A percentile compares a stretch with the other conserved stretches of the same genome.
These are phyloP conservation scores for Scolopax rusticola DNA, from an alignment of 2,797 vertebrate genomes.

Conservation along the genomic window DNA sequence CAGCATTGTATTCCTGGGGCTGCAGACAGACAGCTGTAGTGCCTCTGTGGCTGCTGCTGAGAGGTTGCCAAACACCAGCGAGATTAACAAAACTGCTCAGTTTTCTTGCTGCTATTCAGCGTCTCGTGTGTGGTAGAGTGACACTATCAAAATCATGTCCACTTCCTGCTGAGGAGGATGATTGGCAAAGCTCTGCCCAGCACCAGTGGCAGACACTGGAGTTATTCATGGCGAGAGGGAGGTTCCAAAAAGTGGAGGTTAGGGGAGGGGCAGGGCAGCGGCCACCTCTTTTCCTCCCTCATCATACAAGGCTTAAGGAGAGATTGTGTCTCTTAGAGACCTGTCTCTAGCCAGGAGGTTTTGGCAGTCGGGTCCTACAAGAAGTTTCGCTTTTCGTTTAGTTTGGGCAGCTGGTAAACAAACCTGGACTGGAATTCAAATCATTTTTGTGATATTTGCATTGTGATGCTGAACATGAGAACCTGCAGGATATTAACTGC, in stretches of 20 bases:
- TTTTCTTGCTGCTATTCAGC: constrained; percentile 71
- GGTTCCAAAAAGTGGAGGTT: constrained; percentile 49
- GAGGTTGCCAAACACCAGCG: constrained; percentile 64
- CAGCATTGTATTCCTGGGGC: constrained; percentile 60
- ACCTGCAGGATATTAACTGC: constrained; percentile 43
- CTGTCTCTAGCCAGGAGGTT: neutral
- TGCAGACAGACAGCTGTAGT: constrained; percentile 74
- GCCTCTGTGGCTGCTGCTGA: constrained; percentile 67
- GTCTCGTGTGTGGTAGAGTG: constrained; percentile 60
- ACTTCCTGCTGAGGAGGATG: constrained; percentile 66
- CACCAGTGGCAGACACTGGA: constrained; percentile 58
- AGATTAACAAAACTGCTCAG: constrained; percentile 75
- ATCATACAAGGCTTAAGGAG: neutral
- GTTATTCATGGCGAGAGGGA: constrained; percentile 57
- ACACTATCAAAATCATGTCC: constrained; percentile 74
- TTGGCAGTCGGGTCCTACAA: neutral
- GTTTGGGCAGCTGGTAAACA: constrained; percentile 39
- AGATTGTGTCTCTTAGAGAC: neutral
- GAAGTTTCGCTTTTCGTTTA: constrained; percentile 16
- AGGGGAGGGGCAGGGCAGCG: constrained; percentile 40
- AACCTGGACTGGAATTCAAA: constrained; percentile 6
- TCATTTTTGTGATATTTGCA: constrained; percentile 25
- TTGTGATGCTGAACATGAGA: constrained; percentile 44
- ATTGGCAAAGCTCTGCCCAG: constrained; percentile 67
- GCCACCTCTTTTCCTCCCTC: constrained; percentile 22